Evolutionary conservation across 2,113 vertebrate species (phyloP), one percentile per base, ranked within the genome.

Genomic region (Odocoileus hemionus): DNA sequence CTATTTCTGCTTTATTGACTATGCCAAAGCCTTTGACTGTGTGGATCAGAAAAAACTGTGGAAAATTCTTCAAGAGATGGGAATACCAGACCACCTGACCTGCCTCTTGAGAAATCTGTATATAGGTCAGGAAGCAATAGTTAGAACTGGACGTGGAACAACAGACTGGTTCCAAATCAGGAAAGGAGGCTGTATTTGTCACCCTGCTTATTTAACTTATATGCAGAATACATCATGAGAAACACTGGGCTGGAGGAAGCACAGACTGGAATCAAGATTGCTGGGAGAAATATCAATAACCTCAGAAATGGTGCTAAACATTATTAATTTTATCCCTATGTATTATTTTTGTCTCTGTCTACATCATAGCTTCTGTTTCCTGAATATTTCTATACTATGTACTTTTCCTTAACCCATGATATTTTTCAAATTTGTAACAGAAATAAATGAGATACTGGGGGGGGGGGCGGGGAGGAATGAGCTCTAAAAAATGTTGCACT

Each of bases 371-470:
- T 90, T 67, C 25, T 67, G 36, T 23, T 55, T 83, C 13, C 52
- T 36, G 2, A 25, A 7, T 58, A 45, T 23, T 86, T 86, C 76
- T 57, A 76, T 70, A 25, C 15, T 25, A 54, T 45, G 4, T 85
- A 47, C 3, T 61, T 94, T 78, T 57, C 9, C 26, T 43, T n/a
- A 95, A 57, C 25, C 15, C 6, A 26, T 47, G 17, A 80, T 74
- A 89, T 86, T 91, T 95, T 21, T 79, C 67, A 11, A 67, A 5
- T 80, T 70, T 94, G 21, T 88, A 45, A 85, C 4, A 85, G 45
- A 94, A 91, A 86, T 82, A 85, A 93, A 89, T 64, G 11, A 91
- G 25, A 94, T 45, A 1, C 47, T 80, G 14, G 4, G n/a, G 4
- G 7, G 45, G 43, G 45, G 1, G 30, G n/a, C n/a, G n/a, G n/a